Base-by-base conservation (phyloP, 2,113 vertebrate species). In the Trinectes maculatus region DNA sequence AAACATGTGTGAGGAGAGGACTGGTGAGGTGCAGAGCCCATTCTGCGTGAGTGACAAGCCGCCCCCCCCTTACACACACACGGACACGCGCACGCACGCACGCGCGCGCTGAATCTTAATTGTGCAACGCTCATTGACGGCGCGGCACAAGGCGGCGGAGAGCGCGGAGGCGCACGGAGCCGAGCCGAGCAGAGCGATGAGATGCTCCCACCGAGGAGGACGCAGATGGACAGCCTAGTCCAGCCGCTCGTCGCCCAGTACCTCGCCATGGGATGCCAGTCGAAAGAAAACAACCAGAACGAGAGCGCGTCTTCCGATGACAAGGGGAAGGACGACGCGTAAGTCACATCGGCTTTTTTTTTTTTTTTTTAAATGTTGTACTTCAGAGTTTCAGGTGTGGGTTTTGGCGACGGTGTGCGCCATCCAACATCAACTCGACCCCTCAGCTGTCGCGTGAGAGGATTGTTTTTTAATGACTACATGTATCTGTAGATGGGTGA, bases 211-310 rank as follows among this genome's bases (percentile, higher is more conserved):
- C 56, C 80, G 71, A 89, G 82, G 75, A 85, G 83, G 21, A 89
- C 87, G 34, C 89, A 89, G 80, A 92, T 92, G 90, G 89, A 92
- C 84, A 92, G 91, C 84, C 80, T 92, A 10, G 91, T 91, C 40
- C 87, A 91, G 82, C 91, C 91, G 44, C 89, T 92, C 59, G 91
- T 91, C 60, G 90, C 91, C 83, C 90, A 92, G 71, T 92, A 92
- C 74, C 90, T 92, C 58, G 89, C 87, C 34, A 92, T 92, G 89
- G 91, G 91, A 68, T 91, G 87, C 29, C 91, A 90, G 33, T 61
- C 89, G 39, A 90, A 87, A 46, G 89, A 89, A 19, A 89, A 66
- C 36, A 68, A 75, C 67, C 83, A 86, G 36, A 84, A 78, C 75
- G 89, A 85, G 69, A 87, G 77, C 59, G 18, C 67, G 43, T 21